These are phyloP conservation scores for Stictonetta naevosa DNA, from an alignment of 2,113 vertebrate species.

Conservation along the genomic window DNA sequence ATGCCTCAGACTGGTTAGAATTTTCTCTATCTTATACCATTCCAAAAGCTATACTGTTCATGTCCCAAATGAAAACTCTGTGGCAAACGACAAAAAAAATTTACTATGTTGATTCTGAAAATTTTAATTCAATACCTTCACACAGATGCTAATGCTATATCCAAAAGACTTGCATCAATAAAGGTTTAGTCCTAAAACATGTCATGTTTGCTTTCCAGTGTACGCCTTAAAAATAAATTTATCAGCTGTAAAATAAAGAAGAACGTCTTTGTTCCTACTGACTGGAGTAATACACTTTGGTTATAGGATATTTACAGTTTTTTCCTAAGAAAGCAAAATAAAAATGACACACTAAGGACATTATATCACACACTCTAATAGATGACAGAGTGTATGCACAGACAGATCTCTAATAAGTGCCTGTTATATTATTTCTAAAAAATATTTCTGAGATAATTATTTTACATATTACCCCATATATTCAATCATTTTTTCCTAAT, in stretches of 20 bases:
- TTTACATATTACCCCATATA: neutral
- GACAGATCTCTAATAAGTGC: neutral
- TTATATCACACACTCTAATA: neutral
- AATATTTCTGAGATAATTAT: neutral
- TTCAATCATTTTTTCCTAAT: neutral
- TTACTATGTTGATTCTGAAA: constrained; percentile 64
- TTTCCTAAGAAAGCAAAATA: constrained; percentile 48
- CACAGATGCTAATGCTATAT: constrained; percentile 50
- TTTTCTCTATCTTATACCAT: constrained; percentile 35
- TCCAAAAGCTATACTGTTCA: constrained; percentile 64
- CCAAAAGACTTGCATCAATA: constrained; percentile 2
- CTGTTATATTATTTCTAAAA: neutral
- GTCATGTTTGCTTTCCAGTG: constrained; percentile 60
- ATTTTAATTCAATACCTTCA: constrained; percentile 47
- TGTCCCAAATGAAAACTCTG: constrained; percentile 46
- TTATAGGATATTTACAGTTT: constrained; percentile 47
- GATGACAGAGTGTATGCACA: neutral
- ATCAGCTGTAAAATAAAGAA: constrained; percentile 75
- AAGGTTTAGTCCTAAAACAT: constrained; percentile 43
- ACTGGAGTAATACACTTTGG: constrained; percentile 69
- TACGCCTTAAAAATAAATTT: constrained; percentile 71
- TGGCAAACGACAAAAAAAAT: constrained; percentile 59
- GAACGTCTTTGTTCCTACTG: constrained; percentile 73
- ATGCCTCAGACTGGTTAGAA: constrained; percentile 10
- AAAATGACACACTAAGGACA: constrained; percentile 40